Evolutionary conservation across 2,888 invertebrate species (phyloP).

Genomic region (Mythimna loreyi): DNA sequence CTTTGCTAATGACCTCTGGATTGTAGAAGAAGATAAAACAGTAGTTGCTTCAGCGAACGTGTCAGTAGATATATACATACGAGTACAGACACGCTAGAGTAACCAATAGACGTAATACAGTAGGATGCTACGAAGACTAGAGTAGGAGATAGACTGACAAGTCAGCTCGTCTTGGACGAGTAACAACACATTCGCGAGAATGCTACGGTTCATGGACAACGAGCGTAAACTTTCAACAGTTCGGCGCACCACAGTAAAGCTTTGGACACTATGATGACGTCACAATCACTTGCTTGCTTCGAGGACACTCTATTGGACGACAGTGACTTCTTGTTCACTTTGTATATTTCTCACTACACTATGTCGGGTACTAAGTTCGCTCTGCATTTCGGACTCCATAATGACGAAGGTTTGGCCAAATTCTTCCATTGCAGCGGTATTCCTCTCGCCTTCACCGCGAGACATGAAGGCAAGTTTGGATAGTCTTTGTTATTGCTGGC

Average conservation of each 20-base stretch:
- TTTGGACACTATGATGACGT: conserved; percentile 51
- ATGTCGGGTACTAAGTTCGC: conserved; percentile 2
- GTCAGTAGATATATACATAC: conserved; percentile 59
- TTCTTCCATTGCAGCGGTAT: conserved; percentile 1
- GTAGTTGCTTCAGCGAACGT: conserved; percentile 52
- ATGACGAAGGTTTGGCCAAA: conserved; percentile 12
- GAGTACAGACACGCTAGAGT: conserved; percentile 73
- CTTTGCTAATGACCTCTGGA: conserved; percentile 8
- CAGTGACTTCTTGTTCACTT: conserved; percentile 13
- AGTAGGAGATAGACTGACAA: conserved; percentile 61
- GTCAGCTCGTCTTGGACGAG: conserved; percentile 65
- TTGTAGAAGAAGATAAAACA: conserved; percentile 7
- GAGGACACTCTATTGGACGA: conserved; percentile 52
- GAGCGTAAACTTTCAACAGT: conserved; percentile 43
- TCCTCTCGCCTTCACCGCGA: background rate
- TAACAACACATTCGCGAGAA: conserved; percentile 59
- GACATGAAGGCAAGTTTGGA: background rate
- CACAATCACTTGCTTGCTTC: conserved; percentile 54
- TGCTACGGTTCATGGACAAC: conserved; percentile 56
- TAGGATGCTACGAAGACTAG: conserved; percentile 81
- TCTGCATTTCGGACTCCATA: conserved; percentile 48
- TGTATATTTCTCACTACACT: conserved; percentile 24
- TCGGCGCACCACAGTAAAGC: conserved; percentile 29
- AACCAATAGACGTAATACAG: conserved; percentile 73
- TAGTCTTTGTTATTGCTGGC: background rate